phyloP scores from a whole-genome alignment of 2,888 invertebrate species.

The Epinotia nisella region DNA sequence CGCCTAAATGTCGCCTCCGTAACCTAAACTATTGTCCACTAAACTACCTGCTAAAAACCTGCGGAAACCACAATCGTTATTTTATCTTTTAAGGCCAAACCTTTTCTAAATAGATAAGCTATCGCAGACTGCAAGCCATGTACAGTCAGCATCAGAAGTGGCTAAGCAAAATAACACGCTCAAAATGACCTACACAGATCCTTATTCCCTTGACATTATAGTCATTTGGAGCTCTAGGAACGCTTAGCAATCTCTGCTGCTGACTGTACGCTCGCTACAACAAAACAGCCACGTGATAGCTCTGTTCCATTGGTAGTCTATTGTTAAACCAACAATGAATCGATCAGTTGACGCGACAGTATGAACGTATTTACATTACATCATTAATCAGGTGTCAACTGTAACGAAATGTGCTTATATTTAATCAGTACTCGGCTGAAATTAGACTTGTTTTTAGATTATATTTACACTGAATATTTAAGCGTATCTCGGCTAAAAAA shows the following conservation, averaged over 20 bases:
- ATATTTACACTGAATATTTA: background rate
- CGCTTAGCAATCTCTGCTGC: no score
- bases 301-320: background rate
- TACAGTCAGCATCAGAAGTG: no score
- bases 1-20: background rate
- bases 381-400: constrained; percentile 21
- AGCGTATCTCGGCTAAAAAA: background rate
- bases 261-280: background rate
- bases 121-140: background rate
- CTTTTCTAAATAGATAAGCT: constrained; percentile 23
- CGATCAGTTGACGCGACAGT: constrained; percentile 17
- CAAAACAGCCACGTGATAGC: background rate
- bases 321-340: constrained; percentile 24
- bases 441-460: background rate
- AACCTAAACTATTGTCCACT: constrained; percentile 1
- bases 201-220: no score
- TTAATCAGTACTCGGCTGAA: constrained; percentile 2
- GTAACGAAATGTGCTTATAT: constrained; percentile 25
- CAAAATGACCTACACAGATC: no score
- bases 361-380: constrained; percentile 22
- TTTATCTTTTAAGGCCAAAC: constrained; percentile 34
- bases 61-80: constrained; percentile 16
- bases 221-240: no score
- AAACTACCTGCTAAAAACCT: constrained; percentile 16
- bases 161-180: no score